phyloP scores from a whole-genome alignment of 2,888 invertebrate species.

The Chymomyza fuscimana region DNA sequence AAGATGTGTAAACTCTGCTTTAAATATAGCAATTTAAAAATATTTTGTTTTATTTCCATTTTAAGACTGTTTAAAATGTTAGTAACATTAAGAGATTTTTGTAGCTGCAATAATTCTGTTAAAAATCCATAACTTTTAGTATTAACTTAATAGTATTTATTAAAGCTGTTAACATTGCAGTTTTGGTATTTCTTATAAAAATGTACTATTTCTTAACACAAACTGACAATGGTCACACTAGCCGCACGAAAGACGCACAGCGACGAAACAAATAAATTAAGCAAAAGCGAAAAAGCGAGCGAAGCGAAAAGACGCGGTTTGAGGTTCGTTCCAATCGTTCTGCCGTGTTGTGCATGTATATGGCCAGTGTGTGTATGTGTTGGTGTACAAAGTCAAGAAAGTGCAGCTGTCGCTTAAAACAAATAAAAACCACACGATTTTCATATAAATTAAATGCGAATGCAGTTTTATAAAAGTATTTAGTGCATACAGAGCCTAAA shows the following conservation, averaged over 20 bases:
- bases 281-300: conserved; percentile 22
- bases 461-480: conserved; percentile 27
- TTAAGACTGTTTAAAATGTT: too few species aligned
- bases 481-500: conserved; percentile 21
- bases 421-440: conserved; percentile 54
- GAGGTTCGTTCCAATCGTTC: conserved; percentile 44
- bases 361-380: conserved; percentile 27
- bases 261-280: background rate
- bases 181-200: background rate
- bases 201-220: background rate
- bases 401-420: conserved; percentile 67
- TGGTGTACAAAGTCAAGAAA: conserved; percentile 45
- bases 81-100: too few species aligned
- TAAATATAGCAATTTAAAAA: too few species aligned
- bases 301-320: conserved; percentile 57
- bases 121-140: too few species aligned
- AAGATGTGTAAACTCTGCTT: too few species aligned
- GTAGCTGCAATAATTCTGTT: too few species aligned
- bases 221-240: background rate
- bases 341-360: conserved; percentile 14
- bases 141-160: background rate
- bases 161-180: background rate
- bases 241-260: background rate
- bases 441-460: conserved; percentile 25
- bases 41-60: too few species aligned